phyloP scores from a whole-genome alignment of 2,888 invertebrate genomes.

The Ischnus inquisitorius region DNA sequence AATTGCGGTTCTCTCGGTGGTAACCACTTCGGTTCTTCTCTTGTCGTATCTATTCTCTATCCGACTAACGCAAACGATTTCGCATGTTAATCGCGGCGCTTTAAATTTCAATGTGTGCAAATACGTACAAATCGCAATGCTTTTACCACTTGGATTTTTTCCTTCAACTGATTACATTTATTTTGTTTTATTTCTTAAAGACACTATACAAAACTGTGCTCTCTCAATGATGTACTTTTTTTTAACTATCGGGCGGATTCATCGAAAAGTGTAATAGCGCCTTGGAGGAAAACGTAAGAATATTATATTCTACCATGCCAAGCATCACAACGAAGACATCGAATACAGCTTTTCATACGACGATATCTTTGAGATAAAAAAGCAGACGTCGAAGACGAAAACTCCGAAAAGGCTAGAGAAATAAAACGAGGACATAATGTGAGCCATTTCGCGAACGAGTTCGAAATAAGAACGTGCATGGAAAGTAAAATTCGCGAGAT shows the following conservation, averaged over 20 bases:
- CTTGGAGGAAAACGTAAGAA: neutral
- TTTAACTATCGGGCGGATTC: neutral
- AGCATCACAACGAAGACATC: neutral
- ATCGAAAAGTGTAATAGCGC: neutral
- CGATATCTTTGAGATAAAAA: neutral
- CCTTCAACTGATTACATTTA: neutral
- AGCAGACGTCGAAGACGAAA: neutral
- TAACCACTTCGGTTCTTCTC: neutral
- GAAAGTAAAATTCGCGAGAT: neutral
- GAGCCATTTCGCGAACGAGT: neutral
- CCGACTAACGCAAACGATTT: neutral
- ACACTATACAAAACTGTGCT: no score
- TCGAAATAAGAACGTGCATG: neutral
- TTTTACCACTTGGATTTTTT: neutral
- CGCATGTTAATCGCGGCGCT: slow-evolving; percentile 9
- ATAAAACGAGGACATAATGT: neutral
- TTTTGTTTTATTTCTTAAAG: neutral
- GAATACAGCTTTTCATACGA: neutral
- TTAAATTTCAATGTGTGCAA: neutral
- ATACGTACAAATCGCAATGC: neutral
- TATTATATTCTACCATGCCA: neutral
- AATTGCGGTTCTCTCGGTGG: neutral
- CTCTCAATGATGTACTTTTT: no score
- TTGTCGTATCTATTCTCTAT: no score
- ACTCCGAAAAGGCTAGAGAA: neutral